Percentiles rank a stretch among this genome's conserved stretches.
phyloP scores from a whole-genome alignment of 1,140 invertebrate species.

The Heliconius melpomene region DNA sequence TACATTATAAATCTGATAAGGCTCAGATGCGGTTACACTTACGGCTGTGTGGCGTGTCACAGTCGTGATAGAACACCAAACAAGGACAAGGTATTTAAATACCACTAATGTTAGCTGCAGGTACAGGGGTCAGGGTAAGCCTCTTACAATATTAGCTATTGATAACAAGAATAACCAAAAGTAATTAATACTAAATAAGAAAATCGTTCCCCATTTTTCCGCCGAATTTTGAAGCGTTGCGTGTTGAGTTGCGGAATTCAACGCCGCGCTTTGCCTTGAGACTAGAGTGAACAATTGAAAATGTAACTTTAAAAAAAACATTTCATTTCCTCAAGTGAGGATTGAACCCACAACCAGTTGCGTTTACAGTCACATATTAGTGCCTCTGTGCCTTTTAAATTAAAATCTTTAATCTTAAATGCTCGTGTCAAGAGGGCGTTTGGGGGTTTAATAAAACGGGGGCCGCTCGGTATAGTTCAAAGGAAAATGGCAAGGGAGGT shows the following conservation, averaged over 20 bases:
- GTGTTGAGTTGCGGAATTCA: too few species aligned
- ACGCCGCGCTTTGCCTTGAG: too few species aligned
- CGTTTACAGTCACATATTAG: too few species aligned
- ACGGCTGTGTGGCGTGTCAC: conserved; percentile 44
- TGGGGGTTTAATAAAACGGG: conserved; percentile 27
- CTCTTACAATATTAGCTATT: conserved; percentile 44
- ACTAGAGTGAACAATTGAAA: too few species aligned
- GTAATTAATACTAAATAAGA: conserved; percentile 16
- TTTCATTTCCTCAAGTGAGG: too few species aligned
- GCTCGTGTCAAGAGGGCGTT: conserved; percentile 27
- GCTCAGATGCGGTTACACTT: conserved; percentile 62
- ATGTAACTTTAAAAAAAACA: too few species aligned
- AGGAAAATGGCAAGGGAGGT: conserved; percentile 24
- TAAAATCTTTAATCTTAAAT: not conserved
- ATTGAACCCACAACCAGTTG: too few species aligned
- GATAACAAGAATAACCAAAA: conserved; percentile 29
- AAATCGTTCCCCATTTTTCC: not conserved
- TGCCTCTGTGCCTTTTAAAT: too few species aligned
- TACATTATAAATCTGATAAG: conserved; percentile 49
- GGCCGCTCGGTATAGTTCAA: conserved; percentile 39
- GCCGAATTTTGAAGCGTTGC: too few species aligned
- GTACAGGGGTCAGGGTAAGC: conserved; percentile 61
- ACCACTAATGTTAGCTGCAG: conserved; percentile 25
- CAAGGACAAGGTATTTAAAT: conserved; percentile 53
- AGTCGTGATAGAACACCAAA: conserved; percentile 51